Conservation (phyloP, 2,888 invertebrate species). For the Myopa tessellatipennis region DNA sequence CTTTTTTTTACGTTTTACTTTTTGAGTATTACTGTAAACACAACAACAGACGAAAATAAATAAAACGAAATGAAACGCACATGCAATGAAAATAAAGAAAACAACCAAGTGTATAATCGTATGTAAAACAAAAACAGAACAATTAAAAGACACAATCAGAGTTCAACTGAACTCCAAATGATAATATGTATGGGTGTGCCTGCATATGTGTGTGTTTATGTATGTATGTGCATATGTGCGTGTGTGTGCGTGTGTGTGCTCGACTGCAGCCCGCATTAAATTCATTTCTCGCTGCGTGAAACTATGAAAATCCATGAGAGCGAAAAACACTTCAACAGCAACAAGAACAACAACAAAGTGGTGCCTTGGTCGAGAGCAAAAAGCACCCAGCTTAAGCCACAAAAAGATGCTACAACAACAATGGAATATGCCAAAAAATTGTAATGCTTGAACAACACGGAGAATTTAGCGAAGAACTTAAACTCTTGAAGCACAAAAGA, state of each 20-base stretch:
- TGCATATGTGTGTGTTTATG: slow-evolving; percentile 7
- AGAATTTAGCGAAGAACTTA: not conserved
- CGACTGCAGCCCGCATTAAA: not conserved
- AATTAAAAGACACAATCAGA: not conserved
- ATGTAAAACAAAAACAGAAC: not conserved
- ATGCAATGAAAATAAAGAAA: too few relatives aligned
- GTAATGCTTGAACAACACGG: not conserved
- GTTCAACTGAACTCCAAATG: too few relatives aligned
- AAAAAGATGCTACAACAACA: not conserved
- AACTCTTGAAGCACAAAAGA: not conserved
- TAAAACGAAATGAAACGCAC: too few relatives aligned
- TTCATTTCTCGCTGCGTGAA: not conserved
- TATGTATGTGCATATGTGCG: slow-evolving; percentile 17
- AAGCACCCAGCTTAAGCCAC: not conserved
- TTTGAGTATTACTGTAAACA: too few relatives aligned
- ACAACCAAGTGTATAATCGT: too few relatives aligned
- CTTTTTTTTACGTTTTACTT: too few relatives aligned
- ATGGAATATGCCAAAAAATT: not conserved
- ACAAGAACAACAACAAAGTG: not conserved
- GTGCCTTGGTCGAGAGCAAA: not conserved
- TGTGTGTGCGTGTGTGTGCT: not conserved
- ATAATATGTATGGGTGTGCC: too few relatives aligned
- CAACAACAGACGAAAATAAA: too few relatives aligned
- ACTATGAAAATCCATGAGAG: not conserved
- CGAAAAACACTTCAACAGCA: not conserved